A percentile compares a stretch with the other conserved stretches of the same genome.
Conservation (phyloP, 2,113 vertebrate species). For the Laterallus jamaicensis region DNA sequence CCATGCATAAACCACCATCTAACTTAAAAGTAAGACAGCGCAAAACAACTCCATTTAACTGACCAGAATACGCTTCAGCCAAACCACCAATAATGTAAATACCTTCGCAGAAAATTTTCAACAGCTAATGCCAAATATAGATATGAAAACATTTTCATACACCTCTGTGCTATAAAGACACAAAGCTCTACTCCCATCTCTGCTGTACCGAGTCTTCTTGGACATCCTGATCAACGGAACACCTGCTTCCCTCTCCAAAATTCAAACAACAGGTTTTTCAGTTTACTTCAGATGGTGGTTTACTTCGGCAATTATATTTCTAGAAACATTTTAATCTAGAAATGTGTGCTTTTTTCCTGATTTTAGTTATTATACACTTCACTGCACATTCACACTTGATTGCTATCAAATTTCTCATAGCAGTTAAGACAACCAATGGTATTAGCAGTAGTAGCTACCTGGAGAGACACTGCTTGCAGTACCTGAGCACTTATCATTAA, state of each 20-base stretch:
- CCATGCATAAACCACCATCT: constrained; percentile 26
- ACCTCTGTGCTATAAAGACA: not conserved
- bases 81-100: constrained; percentile 33
- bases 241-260: not conserved
- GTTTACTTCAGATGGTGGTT: not conserved
- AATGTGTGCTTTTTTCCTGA: not conserved
- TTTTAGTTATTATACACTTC: not conserved
- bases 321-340: not conserved
- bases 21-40: constrained; percentile 2
- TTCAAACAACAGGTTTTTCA: not conserved
- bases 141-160: not conserved
- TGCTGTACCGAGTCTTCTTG: not conserved
- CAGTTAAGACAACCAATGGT: not conserved
- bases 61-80: constrained; percentile 33
- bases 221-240: not conserved
- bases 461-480: not conserved
- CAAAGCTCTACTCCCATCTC: not conserved
- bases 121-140: not conserved
- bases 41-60: constrained; percentile 20
- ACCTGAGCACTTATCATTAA: not conserved
- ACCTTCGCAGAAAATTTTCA: not conserved
- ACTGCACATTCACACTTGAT: not conserved
- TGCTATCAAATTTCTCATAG: not conserved
- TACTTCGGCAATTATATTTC: not conserved
- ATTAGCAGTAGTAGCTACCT: not conserved